phyloP scores from a whole-genome alignment of 2,113 vertebrate genomes.

The Corythornis vintsioides region DNA sequence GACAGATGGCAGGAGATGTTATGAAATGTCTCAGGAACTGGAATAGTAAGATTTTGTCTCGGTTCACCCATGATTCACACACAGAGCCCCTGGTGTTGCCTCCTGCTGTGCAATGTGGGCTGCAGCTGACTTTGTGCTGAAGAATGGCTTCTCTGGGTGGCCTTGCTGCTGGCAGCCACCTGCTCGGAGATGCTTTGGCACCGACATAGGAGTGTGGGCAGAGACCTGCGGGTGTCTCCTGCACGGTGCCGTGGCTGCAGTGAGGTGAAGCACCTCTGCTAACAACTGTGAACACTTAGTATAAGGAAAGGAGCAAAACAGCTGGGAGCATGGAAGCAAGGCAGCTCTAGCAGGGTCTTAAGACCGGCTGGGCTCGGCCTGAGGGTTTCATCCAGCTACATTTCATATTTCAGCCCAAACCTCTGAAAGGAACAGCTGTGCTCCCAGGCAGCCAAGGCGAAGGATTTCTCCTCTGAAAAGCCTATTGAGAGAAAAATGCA shows the following conservation, averaged over 20 bases:
- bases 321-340: background rate
- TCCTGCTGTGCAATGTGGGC: background rate
- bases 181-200: background rate
- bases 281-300: background rate
- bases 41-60: conserved; percentile 36
- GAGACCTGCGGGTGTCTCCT: background rate
- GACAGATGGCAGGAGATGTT: conserved; percentile 36
- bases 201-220: background rate
- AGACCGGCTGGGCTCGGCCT: background rate
- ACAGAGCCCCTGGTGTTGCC: background rate
- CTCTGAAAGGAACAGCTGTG: conserved; percentile 1
- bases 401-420: background rate
- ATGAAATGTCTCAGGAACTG: conserved; percentile 33
- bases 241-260: background rate
- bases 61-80: background rate
- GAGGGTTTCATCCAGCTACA: background rate
- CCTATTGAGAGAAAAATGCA: background rate
- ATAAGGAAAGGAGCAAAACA: background rate
- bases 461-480: background rate
- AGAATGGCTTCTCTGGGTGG: background rate
- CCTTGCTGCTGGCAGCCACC: background rate
- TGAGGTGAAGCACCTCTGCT: background rate
- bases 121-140: background rate
- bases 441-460: background rate
- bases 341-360: background rate